Evolutionary conservation across 30 jellyfish, hydroid and myxozoan genomes (phyloP), one percentile per base, ranked within the genome.

Genomic region (Euphysa ruthae): DNA sequence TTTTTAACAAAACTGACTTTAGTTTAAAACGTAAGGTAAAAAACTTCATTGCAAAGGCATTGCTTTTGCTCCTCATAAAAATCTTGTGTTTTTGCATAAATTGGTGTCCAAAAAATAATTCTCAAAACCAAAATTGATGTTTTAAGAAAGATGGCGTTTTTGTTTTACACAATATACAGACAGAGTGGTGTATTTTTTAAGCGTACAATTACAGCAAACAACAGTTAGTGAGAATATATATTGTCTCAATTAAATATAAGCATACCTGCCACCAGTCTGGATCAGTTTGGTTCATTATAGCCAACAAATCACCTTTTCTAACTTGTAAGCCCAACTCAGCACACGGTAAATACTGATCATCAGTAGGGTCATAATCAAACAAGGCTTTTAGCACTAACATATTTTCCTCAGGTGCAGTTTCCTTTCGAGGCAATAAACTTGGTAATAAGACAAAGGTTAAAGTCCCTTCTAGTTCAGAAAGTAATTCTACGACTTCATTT

Each of bases 211-310:
- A n/a, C n/a, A n/a, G n/a, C n/a, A n/a, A n/a, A n/a, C n/a, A n/a
- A n/a, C n/a, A n/a, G n/a, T n/a, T n/a, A n/a, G n/a, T n/a, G n/a
- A n/a, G n/a, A n/a, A n/a, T n/a, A n/a, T n/a, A n/a, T n/a, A n/a
- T n/a, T n/a, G n/a, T n/a, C n/a, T n/a, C n/a, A 38, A 38, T 8
- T 8, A 38, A 38, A 38, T 38, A 10, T 10, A 24, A 1, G 31
- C 73, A 27, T 43, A 89, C 99, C 94, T 90, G 99, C 99, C 99
- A 90, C 93, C 94, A 90, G 52, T 82, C 81, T 0, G 94, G 92
- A 76, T 90, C 99, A 6, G 77, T 81, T 81, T 90, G 92, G 46
- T 77, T 82, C 33, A 82, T 23, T 4, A 90, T 74, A 31, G 82
- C 92, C 33, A 90, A 57, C 18, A 90, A 46, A 35, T 90, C 99